A percentile compares a stretch with the other conserved stretches of the same genome.
Conservation (phyloP, 1,140 invertebrate species). For the Pentalonia nigronervosa region DNA sequence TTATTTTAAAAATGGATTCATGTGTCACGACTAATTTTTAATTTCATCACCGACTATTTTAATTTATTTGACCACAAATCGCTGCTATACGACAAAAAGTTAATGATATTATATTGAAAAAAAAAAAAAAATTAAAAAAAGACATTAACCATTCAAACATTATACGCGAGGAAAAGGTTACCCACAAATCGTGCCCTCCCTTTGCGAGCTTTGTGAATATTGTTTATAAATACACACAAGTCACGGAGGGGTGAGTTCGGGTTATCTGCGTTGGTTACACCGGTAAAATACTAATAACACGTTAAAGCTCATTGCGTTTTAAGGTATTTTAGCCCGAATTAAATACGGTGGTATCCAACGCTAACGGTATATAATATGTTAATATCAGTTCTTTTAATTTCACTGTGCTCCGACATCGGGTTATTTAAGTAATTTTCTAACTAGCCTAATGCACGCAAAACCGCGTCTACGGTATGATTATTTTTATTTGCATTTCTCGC, state of each 20-base stretch:
- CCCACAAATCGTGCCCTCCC: neutral
- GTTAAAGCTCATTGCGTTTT: constrained; percentile 30
- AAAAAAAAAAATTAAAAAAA: too few species aligned
- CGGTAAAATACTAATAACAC: constrained; percentile 48
- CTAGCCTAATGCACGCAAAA: constrained; percentile 31
- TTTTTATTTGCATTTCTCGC: constrained; percentile 14
- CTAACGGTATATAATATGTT: constrained; percentile 17
- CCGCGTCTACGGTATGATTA: neutral
- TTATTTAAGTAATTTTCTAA: constrained; percentile 25
- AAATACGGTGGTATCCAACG: constrained; percentile 9
- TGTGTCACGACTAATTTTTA: too few species aligned
- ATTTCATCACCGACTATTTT: neutral
- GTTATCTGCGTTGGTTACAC: constrained; percentile 30
- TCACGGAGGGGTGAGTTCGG: neutral
- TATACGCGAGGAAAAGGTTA: neutral
- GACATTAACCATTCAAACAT: neutral
- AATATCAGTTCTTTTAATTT: constrained; percentile 31
- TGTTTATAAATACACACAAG: constrained; percentile 8
- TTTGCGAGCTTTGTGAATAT: constrained; percentile 19
- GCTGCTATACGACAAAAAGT: neutral
- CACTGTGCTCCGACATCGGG: neutral
- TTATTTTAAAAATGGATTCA: too few species aligned
- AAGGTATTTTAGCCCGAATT: neutral
- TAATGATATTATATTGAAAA: neutral
- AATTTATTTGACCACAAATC: neutral